Evolutionary conservation across 1,140 invertebrate genomes (phyloP).

Genomic region (Lepidurus packardi): DNA sequence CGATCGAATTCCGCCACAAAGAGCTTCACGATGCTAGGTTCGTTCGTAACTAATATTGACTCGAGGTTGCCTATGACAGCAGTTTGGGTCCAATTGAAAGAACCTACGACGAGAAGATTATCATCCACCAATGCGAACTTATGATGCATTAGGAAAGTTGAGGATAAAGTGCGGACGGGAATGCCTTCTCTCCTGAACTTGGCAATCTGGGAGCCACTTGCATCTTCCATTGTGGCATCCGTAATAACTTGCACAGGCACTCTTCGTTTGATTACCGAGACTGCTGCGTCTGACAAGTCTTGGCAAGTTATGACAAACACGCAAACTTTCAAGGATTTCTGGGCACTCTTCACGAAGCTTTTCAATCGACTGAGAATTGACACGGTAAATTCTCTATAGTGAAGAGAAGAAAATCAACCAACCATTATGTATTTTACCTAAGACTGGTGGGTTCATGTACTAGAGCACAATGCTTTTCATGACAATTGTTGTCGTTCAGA

Average conservation of each 20-base stretch:
- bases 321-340: constrained; percentile 58
- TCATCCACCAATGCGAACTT: constrained; percentile 68
- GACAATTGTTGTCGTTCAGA: constrained; percentile 40
- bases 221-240: constrained; percentile 56
- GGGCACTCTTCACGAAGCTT: constrained; percentile 51
- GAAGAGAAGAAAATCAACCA: background rate
- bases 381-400: constrained; percentile 18
- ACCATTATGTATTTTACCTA: constrained; percentile 11
- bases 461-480: constrained; percentile 41
- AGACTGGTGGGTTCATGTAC: constrained; percentile 41
- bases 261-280: constrained; percentile 52
- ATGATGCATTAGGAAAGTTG: constrained; percentile 62
- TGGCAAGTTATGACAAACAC: constrained; percentile 61
- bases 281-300: constrained; percentile 53
- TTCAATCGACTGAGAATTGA: constrained; percentile 42
- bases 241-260: constrained; percentile 59
- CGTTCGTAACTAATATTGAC: constrained; percentile 48
- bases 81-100: constrained; percentile 67
- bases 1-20: constrained; percentile 47
- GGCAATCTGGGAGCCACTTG: constrained; percentile 53
- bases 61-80: constrained; percentile 62
- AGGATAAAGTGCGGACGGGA: constrained; percentile 44
- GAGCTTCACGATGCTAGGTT: constrained; percentile 42
- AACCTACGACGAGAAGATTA: constrained; percentile 58
- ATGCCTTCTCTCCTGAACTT: constrained; percentile 53